Evolutionary conservation across 2,888 invertebrate species (phyloP), one percentile per base, ranked within the genome.

Genomic region (Drosophila borborema): DNA sequence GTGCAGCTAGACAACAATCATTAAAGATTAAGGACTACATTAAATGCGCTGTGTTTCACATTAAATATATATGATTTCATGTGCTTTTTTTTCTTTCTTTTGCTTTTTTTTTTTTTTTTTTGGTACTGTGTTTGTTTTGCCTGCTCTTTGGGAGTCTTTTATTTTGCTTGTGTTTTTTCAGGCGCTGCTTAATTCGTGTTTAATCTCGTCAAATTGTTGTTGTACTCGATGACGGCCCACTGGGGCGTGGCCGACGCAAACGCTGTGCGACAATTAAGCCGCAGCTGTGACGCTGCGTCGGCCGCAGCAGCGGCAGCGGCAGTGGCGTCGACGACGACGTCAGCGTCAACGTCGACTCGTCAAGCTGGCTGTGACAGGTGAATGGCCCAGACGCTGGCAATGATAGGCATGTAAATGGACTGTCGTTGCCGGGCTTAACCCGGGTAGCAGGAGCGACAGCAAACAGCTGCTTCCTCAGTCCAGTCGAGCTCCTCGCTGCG

Each of bases 361-460:
- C 63, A 65, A 70, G 58, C 73, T 80, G 89, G 72, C 69, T 72
- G 74, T 84, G 84, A 81, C 85, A 85, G 89, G 80, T 80, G 77
- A 71, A 70, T 73, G 74, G 74, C 74, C 73, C 55, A 68, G 72
- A 54, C 82, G 58, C 60, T 61, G 68, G 54, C 86, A 82, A 74
- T 86, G 81, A 86, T 86, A 79, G 72, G 64, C 83, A 76, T 86
- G 86, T 70, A 77, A 86, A 83, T 83, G 79, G 68, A 72, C 69
- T 64, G 53, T 23, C 54, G 38, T 9, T 51, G 58, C 62, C 34
- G 45, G 60, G 63, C 71, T 68, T 64, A 64, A 31, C 65, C 72
- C 72, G 66, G 76, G 14, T 2, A 18, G 46, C 31, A 20, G 64
- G 65, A 78, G 78, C 73, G 72, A 12, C 23, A 9, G 23, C 40